phyloP scores from a whole-genome alignment of 1,140 invertebrate genomes.

The Artemia franciscana region DNA sequence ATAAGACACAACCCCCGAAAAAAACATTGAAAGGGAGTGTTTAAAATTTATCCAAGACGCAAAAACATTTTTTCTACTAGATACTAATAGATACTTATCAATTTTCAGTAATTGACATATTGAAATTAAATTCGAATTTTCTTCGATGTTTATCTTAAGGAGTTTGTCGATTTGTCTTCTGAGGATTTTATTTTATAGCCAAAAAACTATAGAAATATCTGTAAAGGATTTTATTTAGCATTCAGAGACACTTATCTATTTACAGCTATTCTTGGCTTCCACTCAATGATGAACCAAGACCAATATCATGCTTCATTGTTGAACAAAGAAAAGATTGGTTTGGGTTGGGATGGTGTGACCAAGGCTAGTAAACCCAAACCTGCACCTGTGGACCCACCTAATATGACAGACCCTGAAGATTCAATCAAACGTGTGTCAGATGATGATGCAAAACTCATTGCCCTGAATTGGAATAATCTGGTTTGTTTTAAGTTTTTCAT shows the following conservation, averaged over 20 bases:
- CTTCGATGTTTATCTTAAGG: no score
- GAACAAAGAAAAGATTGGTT: constrained; percentile 49
- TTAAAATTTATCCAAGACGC: no score
- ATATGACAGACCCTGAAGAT: constrained; percentile 74
- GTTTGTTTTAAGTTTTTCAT: no score
- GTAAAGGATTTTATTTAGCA: no score
- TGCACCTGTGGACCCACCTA: constrained; percentile 73
- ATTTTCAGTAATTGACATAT: no score
- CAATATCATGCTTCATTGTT: constrained; percentile 90
- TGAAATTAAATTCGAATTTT: no score
- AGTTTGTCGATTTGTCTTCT: not conserved
- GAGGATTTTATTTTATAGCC: not conserved
- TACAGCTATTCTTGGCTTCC: constrained; percentile 89
- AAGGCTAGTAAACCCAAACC: constrained; percentile 78
- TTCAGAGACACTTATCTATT: no score
- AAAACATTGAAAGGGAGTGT: no score
- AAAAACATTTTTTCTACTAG: no score
- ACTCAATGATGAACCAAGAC: constrained; percentile 99
- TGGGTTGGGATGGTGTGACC: constrained; percentile 78
- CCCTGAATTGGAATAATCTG: constrained; percentile 96
- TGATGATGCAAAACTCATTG: constrained; percentile 61
- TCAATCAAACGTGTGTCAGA: constrained; percentile 64
- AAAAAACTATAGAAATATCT: no score
- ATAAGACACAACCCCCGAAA: no score
- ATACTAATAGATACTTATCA: no score